Base-by-base conservation (phyloP, 2,888 invertebrate genomes). In the Mythimna lalbum region DNA sequence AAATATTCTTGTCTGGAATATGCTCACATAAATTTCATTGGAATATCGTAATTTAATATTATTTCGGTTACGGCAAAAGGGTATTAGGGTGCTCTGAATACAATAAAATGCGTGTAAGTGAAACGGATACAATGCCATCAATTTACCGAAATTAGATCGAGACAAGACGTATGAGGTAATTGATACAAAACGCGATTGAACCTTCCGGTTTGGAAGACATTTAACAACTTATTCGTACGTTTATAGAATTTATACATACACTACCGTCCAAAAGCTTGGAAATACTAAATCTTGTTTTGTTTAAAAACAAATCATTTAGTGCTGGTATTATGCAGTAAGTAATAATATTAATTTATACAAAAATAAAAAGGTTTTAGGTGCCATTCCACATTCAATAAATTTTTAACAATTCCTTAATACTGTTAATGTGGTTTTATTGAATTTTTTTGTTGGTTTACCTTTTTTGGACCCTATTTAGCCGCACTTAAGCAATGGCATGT, bases 121-220 rank as follows among this genome's bases (percentile, higher is more conserved):
- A 69, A 85, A 82, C 66, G 23, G 73, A 72, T 76, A 80, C 70
- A 79, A 81, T 52, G 63, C 70, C 72, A 76, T 79, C 66, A 72
- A 74, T 60, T 79, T 56, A 53, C 63, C 43, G 64, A 79, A 77
- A 82, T 79, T 71, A 68, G 63, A 69, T 64, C 57, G 49, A 75
- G 65, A 66, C 72, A 70, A 79, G 66, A 73, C 39, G 55, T 69
- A 69, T 23, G 56, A 69, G 60, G 57, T 78, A 69, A 80, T 73
- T 74, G 53, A 67, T 74, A 59, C 57, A 63, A 76, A 83, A 56
- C 53, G 49, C 47, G 56, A 65, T 56, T 47, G 59, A 80, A 62
- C 19, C 9, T 43, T 57, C 49, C 47, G 3, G 10, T 64, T 68
- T 39, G 21, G 21, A 55, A 61, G 56, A 52, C 53, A 55, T 55